Percentiles rank a stretch among this genome's conserved stretches.
phyloP scores from a whole-genome alignment of 2,888 invertebrate species.

The Philereme vetulata region DNA sequence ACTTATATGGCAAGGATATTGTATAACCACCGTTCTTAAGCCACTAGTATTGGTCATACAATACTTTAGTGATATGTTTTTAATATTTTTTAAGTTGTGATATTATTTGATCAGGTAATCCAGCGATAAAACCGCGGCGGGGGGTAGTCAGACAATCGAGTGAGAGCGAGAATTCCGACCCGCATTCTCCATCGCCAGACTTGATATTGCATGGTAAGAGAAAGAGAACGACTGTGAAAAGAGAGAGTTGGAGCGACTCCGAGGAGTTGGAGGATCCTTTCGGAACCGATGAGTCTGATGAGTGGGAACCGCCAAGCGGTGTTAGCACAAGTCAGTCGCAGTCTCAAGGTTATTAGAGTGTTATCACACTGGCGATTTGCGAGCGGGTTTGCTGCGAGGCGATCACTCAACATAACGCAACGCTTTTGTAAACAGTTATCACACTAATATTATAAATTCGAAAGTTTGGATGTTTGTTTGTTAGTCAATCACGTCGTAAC shows the following conservation, averaged over 20 bases:
- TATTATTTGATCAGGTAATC: constrained; percentile 21
- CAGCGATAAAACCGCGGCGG: constrained; percentile 19
- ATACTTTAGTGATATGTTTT: not conserved
- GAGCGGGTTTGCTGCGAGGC: no score
- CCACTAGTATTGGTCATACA: not conserved
- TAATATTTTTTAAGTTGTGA: not conserved
- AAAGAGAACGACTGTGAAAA: constrained; percentile 49
- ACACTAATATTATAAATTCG: no score
- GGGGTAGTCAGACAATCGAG: constrained; percentile 13
- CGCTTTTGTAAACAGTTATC: no score
- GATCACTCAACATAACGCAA: no score
- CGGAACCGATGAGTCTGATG: constrained; percentile 75
- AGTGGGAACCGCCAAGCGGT: constrained; percentile 68
- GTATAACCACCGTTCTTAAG: no score
- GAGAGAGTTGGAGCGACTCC: constrained; percentile 47
- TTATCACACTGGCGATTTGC: not conserved
- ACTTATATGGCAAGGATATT: no score
- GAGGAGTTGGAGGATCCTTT: constrained; percentile 72
- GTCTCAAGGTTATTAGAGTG: constrained; percentile 79
- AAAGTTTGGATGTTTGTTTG: no score
- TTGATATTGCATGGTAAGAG: constrained; percentile 61
- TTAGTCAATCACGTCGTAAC: no score
- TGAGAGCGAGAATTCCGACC: constrained; percentile 31
- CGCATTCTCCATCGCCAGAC: constrained; percentile 35
- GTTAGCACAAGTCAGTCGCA: constrained; percentile 71